phyloP scores from a whole-genome alignment of 1,140 invertebrate species.

The Ostrea denselamellosa region DNA sequence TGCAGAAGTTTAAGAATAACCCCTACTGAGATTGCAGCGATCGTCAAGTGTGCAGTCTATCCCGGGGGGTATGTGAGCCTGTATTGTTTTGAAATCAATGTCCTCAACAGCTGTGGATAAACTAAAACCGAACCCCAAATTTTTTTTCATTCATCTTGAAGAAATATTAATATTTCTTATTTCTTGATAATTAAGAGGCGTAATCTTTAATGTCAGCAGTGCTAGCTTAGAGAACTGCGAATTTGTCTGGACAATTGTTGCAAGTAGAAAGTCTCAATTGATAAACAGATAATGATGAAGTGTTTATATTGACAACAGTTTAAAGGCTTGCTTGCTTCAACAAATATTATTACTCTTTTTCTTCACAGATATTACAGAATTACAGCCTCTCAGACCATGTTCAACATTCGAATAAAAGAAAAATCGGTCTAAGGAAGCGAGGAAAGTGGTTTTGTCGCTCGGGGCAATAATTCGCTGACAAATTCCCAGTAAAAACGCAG shows the following conservation, averaged over 20 bases:
- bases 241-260: neutral
- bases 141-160: slow-evolving; percentile 29
- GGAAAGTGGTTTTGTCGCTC: slow-evolving; percentile 14
- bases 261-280: neutral
- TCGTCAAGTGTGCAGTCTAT: neutral
- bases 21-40: neutral
- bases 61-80: neutral
- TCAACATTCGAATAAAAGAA: slow-evolving; percentile 33
- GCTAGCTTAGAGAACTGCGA: neutral
- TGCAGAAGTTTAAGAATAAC: slow-evolving; percentile 24
- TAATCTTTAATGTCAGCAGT: slow-evolving; percentile 17
- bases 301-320: slow-evolving; percentile 20
- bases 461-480: slow-evolving; percentile 28
- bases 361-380: slow-evolving; percentile 32
- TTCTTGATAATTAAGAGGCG: neutral
- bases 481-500: slow-evolving; percentile 23
- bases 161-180: slow-evolving; percentile 39
- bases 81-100: slow-evolving; percentile 30
- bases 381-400: slow-evolving; percentile 31
- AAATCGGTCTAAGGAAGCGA: slow-evolving; percentile 34
- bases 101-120: slow-evolving; percentile 34
- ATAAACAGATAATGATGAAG: slow-evolving; percentile 26
- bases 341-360: slow-evolving; percentile 22
- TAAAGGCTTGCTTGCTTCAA: slow-evolving; percentile 20
- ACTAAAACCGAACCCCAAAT: neutral